These are phyloP conservation scores for Lampropteryx suffumata DNA, from an alignment of 2,888 invertebrate genomes.

Conservation along the genomic window DNA sequence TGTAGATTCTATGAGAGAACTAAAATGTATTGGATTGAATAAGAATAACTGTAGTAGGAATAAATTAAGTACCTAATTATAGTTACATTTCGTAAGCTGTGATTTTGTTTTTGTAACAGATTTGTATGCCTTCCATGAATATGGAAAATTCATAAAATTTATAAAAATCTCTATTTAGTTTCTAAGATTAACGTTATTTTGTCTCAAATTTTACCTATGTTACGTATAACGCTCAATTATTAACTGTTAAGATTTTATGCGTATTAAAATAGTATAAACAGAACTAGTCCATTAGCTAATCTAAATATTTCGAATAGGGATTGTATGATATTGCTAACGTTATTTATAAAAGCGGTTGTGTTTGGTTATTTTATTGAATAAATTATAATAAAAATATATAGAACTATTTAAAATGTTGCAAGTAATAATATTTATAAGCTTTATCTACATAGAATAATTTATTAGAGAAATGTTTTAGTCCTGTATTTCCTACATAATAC, in stretches of 20 bases:
- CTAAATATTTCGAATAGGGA: constrained; percentile 45
- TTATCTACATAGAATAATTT: constrained; percentile 25
- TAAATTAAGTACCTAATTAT: constrained; percentile 10
- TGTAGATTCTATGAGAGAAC: constrained; percentile 35
- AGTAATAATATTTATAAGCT: constrained; percentile 34
- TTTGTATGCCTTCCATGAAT: constrained; percentile 31
- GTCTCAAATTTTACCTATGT: constrained; percentile 49
- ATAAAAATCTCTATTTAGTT: constrained; percentile 39
- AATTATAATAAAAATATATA: constrained; percentile 14
- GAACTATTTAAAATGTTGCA: constrained; percentile 45
- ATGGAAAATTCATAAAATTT: constrained; percentile 26
- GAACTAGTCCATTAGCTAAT: constrained; percentile 62
- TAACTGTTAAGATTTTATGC: constrained; percentile 43
- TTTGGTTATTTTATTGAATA: constrained; percentile 41
- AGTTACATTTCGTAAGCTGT: constrained; percentile 33
- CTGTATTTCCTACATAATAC: constrained; percentile 4
- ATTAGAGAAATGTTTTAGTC: constrained; percentile 15
- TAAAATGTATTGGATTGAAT: constrained; percentile 32
- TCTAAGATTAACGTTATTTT: constrained; percentile 32
- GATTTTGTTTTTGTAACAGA: constrained; percentile 39
- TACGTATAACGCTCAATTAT: constrained; percentile 71
- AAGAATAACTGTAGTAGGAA: constrained; percentile 17
- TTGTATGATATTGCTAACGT: constrained; percentile 40
- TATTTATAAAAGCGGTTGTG: constrained; percentile 55
- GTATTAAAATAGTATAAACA: constrained; percentile 26